phyloP scores from a whole-genome alignment of 2,797 vertebrate genomes.

The Glyptemys insculpta region DNA sequence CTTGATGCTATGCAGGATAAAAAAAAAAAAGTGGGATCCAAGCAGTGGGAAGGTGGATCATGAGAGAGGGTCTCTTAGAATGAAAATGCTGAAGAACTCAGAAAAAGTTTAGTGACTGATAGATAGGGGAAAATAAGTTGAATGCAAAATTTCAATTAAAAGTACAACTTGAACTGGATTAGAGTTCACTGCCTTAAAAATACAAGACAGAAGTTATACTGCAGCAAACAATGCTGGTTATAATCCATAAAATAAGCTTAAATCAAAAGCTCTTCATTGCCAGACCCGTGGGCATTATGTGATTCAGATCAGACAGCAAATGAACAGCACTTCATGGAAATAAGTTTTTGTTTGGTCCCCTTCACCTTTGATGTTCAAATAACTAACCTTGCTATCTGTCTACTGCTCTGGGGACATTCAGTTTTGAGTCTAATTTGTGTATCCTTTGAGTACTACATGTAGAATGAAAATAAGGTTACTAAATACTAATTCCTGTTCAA shows the following conservation, averaged over 20 bases:
- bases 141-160: not conserved
- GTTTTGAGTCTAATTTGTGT: not conserved
- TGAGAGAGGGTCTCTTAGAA: not conserved
- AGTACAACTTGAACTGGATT: not conserved
- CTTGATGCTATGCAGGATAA: not conserved
- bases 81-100: not conserved
- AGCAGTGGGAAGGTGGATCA: not conserved
- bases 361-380: not conserved
- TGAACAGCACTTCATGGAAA: not conserved
- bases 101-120: not conserved
- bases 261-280: no score
- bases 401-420: not conserved
- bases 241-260: no score
- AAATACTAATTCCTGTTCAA: not conserved
- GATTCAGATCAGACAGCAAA: not conserved
- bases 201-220: not conserved
- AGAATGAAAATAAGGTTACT: not conserved
- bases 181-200: not conserved
- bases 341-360: not conserved
- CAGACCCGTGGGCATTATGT: no score
- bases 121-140: not conserved
- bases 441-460: not conserved
- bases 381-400: not conserved
- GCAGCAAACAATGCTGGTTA: no score
- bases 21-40: not conserved